phyloP scores from a whole-genome alignment of 2,797 vertebrate genomes.

The Holocentrus rufus region DNA sequence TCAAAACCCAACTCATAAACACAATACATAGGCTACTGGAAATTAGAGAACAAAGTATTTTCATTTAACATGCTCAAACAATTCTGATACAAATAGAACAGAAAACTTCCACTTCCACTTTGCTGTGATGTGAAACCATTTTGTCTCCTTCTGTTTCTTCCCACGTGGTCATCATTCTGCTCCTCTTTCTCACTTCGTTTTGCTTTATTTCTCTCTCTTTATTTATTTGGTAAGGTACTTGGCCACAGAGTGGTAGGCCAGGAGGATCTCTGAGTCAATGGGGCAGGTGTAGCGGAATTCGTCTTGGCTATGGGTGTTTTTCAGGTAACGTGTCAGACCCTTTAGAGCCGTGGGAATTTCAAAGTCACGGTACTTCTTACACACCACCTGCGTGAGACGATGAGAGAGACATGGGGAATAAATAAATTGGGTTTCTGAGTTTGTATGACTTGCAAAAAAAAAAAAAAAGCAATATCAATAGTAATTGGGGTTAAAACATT shows the following conservation, averaged over 20 bases:
- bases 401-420: background rate
- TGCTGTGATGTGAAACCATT: background rate
- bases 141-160: background rate
- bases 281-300: slow-evolving; percentile 92
- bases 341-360: slow-evolving; percentile 83
- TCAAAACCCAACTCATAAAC: slow-evolving; percentile 4
- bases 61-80: background rate
- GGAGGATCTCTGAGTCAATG: slow-evolving; percentile 84
- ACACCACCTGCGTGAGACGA: slow-evolving; percentile 84
- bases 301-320: slow-evolving; percentile 79
- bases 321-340: slow-evolving; percentile 85
- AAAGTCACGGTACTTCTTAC: slow-evolving; percentile 84
- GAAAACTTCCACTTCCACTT: background rate
- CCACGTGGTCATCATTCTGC: background rate
- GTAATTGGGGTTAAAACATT: background rate
- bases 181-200: slow-evolving; percentile 7
- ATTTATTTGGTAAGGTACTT: slow-evolving; percentile 80
- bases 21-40: background rate
- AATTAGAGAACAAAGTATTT: slow-evolving; percentile 11
- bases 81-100: slow-evolving; percentile 10
- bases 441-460: background rate
- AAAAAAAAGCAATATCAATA: background rate
- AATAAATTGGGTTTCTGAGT: background rate
- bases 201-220: slow-evolving; percentile 10
- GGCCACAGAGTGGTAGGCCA: slow-evolving; percentile 84